Evolutionary conservation across 2,113 vertebrate species (phyloP).

Genomic region (Chaetodon trifascialis): DNA sequence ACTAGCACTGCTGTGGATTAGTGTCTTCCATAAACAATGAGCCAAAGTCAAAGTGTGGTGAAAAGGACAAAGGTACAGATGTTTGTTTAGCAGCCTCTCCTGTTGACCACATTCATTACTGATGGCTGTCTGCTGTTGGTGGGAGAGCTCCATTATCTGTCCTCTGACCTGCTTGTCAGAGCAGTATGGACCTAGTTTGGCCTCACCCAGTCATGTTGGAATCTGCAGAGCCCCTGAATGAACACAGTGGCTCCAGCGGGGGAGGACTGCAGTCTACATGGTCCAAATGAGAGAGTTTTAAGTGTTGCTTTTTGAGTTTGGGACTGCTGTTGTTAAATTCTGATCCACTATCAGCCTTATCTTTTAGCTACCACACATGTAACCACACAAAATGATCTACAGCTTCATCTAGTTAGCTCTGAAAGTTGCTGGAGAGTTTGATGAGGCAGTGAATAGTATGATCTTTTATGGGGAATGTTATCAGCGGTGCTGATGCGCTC

Average conservation of each 20-base stretch:
- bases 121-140: not conserved
- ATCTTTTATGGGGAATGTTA: constrained; percentile 17
- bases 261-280: not conserved
- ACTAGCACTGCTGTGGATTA: not conserved
- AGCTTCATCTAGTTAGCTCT: not conserved
- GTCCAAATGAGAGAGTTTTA: not conserved
- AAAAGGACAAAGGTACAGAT: not conserved
- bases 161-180: constrained; percentile 31
- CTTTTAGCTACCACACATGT: not conserved
- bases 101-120: not conserved
- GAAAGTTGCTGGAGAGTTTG: not conserved
- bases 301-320: not conserved
- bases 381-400: not conserved
- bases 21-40: constrained; percentile 9
- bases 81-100: constrained; percentile 12
- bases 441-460: not conserved
- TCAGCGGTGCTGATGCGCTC: not conserved
- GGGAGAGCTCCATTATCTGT: not conserved
- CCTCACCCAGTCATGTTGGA: constrained; percentile 17
- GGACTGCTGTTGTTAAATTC: not conserved
- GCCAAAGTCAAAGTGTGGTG: not conserved
- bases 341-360: not conserved
- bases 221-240: constrained; percentile 6
- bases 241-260: constrained; percentile 1
- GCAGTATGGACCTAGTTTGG: constrained; percentile 11